Percentiles rank a stretch among this genome's conserved stretches.
Conservation (phyloP, 2,888 invertebrate species). For the Limnephilus marmoratus region DNA sequence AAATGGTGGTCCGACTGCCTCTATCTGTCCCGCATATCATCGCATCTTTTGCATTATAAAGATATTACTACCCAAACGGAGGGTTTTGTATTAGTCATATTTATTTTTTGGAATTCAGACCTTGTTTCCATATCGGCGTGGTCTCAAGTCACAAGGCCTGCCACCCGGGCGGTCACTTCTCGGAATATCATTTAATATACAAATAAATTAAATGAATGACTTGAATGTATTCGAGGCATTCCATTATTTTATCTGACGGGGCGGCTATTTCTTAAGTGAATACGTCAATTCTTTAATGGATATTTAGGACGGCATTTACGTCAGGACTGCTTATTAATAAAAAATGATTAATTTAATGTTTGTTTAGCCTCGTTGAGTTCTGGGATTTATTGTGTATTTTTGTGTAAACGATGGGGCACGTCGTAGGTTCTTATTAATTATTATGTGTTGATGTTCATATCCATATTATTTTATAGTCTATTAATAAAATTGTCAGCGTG, state of each 20-base stretch:
- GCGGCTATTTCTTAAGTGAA: slow-evolving; percentile 27
- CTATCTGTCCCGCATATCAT: not conserved
- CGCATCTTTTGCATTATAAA: slow-evolving; percentile 17
- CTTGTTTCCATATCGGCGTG: slow-evolving; percentile 6
- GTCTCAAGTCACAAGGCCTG: not conserved
- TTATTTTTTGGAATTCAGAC: slow-evolving; percentile 43
- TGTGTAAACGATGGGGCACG: not conserved
- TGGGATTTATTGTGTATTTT: slow-evolving; percentile 29
- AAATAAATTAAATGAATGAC: slow-evolving; percentile 56
- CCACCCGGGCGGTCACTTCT: slow-evolving; percentile 44
- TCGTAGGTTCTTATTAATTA: slow-evolving; percentile 5
- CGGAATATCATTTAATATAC: slow-evolving; percentile 52
- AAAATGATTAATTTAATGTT: slow-evolving; percentile 42
- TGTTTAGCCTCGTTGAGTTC: slow-evolving; percentile 14
- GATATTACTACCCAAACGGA: slow-evolving; percentile 34
- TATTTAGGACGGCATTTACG: slow-evolving; percentile 26
- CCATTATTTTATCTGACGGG: slow-evolving; percentile 31
- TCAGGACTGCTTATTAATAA: slow-evolving; percentile 29
- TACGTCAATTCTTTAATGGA: slow-evolving; percentile 17
- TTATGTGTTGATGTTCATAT: slow-evolving; percentile 37
- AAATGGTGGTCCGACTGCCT: not conserved
- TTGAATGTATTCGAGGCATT: slow-evolving; percentile 43
- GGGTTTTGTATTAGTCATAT: slow-evolving; percentile 48
- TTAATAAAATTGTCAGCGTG: not conserved
- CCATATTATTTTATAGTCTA: not conserved